Conservation (phyloP, 2,888 invertebrate genomes). For the Eugnorisma glareosa region DNA sequence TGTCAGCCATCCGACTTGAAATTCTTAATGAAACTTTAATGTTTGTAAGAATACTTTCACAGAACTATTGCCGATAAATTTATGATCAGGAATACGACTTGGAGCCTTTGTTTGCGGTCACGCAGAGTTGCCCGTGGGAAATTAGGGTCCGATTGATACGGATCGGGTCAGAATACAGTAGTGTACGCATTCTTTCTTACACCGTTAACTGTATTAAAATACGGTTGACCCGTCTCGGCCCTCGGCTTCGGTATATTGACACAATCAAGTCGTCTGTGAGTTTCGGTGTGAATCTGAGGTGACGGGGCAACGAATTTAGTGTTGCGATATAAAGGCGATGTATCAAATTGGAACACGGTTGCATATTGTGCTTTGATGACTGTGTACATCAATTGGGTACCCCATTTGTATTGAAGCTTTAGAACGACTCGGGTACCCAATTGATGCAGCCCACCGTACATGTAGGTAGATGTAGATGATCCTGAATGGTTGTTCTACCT, state of each 20-base stretch:
- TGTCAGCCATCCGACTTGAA: slow-evolving; percentile 43
- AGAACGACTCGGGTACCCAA: too few relatives aligned
- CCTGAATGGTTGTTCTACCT: background rate
- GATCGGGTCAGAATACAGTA: slow-evolving; percentile 75
- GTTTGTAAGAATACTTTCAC: slow-evolving; percentile 52
- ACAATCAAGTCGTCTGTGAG: slow-evolving; percentile 27
- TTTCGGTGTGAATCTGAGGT: slow-evolving; percentile 40
- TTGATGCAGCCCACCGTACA: too few relatives aligned
- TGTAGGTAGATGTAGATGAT: background rate
- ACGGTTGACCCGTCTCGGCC: slow-evolving; percentile 42
- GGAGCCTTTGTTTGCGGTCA: slow-evolving; percentile 79
- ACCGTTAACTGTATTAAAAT: slow-evolving; percentile 65
- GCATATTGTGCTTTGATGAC: background rate
- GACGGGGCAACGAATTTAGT: slow-evolving; percentile 17
- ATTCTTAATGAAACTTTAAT: slow-evolving; percentile 59
- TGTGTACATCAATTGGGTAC: too few relatives aligned
- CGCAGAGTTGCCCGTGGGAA: slow-evolving; percentile 80
- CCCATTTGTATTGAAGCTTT: too few relatives aligned
- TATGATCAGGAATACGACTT: slow-evolving; percentile 74
- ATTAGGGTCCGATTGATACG: slow-evolving; percentile 79
- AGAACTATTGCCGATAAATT: slow-evolving; percentile 69
- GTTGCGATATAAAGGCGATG: slow-evolving; percentile 10
- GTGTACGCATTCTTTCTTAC: slow-evolving; percentile 62
- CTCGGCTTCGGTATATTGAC: slow-evolving; percentile 36
- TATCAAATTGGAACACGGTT: slow-evolving; percentile 13